Conservation (phyloP, 2,113 vertebrate species). For the Bubo blakistoni region DNA sequence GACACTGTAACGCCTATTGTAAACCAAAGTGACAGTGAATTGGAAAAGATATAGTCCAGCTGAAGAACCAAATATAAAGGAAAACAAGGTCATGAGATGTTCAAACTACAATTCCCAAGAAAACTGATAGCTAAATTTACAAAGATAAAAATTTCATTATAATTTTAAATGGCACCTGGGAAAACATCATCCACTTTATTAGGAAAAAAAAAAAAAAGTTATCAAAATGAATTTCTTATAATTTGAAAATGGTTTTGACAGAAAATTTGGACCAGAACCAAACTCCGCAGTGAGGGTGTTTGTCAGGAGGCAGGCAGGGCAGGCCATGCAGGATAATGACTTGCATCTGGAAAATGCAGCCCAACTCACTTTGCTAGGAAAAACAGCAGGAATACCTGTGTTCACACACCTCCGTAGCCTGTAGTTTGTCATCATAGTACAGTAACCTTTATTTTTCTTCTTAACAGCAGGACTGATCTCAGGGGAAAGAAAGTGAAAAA, state of each 20-base stretch:
- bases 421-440: neutral
- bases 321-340: fast-evolving
- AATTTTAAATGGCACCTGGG: neutral
- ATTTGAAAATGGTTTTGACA: neutral
- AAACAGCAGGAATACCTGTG: neutral
- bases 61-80: neutral
- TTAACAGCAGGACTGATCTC: neutral
- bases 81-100: neutral
- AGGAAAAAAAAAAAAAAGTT: neutral
- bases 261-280: neutral
- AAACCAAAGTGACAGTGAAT: neutral
- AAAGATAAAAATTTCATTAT: neutral
- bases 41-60: neutral
- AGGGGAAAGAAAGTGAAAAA: neutral
- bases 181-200: too few species aligned
- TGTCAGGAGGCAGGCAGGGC: neutral
- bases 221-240: neutral
- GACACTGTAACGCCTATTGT: neutral
- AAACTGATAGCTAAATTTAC: neutral
- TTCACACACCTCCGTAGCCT: neutral
- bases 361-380: neutral
- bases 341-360: neutral
- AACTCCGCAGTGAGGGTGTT: neutral
- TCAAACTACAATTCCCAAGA: neutral
- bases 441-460: neutral